phyloP scores from a whole-genome alignment of 2,113 vertebrate genomes.

The Nycticryphes semicollaris region DNA sequence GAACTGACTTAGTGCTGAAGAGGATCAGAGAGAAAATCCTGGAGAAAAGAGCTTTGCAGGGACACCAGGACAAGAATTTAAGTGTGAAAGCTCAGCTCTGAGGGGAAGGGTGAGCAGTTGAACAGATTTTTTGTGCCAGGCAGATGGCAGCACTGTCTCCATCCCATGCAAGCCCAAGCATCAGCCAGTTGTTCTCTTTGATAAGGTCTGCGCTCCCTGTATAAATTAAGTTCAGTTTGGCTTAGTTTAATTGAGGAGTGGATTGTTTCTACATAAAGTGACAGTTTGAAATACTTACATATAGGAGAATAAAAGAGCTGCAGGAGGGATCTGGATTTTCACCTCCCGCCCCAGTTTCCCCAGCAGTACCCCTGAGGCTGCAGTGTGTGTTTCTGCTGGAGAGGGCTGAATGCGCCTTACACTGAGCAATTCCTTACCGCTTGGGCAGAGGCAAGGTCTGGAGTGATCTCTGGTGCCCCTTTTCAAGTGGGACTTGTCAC shows the following conservation, averaged over 20 bases:
- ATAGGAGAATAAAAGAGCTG: not conserved
- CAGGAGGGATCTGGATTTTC: not conserved
- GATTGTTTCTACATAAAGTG: not conserved
- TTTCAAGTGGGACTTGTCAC: not conserved
- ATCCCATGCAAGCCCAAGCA: not conserved
- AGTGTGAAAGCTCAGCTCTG: not conserved
- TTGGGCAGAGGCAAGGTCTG: not conserved
- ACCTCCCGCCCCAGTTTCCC: not conserved
- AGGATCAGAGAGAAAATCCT: not conserved
- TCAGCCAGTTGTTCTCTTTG: not conserved
- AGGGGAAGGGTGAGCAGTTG: not conserved
- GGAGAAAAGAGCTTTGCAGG: not conserved
- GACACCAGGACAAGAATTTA: not conserved
- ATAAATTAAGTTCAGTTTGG: not conserved
- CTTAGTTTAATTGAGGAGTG: not conserved
- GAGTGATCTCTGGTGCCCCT: not conserved
- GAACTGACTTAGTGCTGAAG: not conserved
- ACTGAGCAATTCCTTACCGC: not conserved
- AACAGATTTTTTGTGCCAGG: not conserved
- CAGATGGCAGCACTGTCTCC: not conserved
- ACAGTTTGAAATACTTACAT: not conserved
- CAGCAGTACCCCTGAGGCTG: not conserved
- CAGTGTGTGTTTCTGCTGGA: not conserved
- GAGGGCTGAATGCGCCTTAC: not conserved
- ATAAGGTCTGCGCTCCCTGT: not conserved